Evolutionary conservation across 2,113 vertebrate genomes (phyloP).

Genomic region (Propithecus coquereli): DNA sequence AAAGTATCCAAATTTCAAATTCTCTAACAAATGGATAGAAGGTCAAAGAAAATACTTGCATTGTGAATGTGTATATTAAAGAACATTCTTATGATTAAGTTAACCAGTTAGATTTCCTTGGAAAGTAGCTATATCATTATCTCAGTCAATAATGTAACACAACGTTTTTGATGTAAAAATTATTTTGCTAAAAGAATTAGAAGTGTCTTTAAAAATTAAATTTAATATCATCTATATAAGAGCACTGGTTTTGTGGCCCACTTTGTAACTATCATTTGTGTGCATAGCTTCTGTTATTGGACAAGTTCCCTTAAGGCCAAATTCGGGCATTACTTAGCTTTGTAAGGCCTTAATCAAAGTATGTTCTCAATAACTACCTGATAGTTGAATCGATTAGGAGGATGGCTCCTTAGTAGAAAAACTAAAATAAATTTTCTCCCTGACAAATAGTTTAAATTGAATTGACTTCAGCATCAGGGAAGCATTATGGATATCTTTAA

Average conservation of each 20-base stretch:
- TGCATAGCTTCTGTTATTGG: background rate
- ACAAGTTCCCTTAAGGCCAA: background rate
- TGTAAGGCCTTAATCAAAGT: background rate
- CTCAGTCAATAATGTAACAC: background rate
- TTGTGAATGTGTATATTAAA: background rate
- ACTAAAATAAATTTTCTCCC: conserved; percentile 14
- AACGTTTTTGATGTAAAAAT: background rate
- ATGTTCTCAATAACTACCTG: background rate
- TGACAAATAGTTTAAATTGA: background rate
- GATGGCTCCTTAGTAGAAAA: background rate
- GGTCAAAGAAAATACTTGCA: background rate
- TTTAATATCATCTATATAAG: background rate
- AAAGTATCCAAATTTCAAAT: conserved; percentile 30
- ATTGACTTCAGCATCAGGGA: background rate
- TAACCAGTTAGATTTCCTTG: background rate
- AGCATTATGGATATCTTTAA: background rate
- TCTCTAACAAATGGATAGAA: background rate
- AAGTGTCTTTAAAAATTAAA: conserved; percentile 9
- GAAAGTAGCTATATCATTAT: background rate
- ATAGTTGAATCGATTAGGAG: background rate
- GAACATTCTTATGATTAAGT: background rate
- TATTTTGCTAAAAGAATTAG: background rate
- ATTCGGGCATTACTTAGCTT: background rate
- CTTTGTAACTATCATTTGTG: background rate
- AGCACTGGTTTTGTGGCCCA: background rate